phyloP scores from a whole-genome alignment of 2,797 vertebrate genomes.

The Cirrhinus molitorella region DNA sequence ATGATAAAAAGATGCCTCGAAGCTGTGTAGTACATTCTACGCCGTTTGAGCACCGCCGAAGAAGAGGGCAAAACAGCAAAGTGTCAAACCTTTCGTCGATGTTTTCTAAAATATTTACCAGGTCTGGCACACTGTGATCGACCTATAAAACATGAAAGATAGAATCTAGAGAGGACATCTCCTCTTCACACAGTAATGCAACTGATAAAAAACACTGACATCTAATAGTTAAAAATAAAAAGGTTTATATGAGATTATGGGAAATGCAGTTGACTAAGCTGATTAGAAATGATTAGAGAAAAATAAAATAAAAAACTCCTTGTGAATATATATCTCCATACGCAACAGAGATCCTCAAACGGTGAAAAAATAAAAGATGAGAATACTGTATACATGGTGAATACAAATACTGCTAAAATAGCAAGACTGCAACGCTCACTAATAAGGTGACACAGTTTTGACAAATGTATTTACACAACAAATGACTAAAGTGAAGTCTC shows the following conservation, averaged over 20 bases:
- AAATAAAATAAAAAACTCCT: neutral
- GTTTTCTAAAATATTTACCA: slow-evolving; percentile 11
- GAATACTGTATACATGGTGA: slow-evolving; percentile 1
- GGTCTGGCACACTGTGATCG: neutral
- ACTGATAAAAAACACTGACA: slow-evolving; percentile 4
- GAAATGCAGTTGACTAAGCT: slow-evolving; percentile 46
- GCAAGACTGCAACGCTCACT: slow-evolving; percentile 24
- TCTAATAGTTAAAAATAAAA: neutral
- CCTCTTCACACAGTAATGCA: slow-evolving; percentile 7
- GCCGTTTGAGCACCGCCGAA: neutral
- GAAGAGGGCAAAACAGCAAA: neutral
- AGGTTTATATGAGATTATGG: slow-evolving; percentile 39
- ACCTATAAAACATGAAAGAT: slow-evolving; percentile 1
- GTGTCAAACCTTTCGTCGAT: neutral
- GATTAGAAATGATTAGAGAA: neutral
- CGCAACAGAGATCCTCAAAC: neutral
- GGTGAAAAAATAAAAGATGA: neutral
- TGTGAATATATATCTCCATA: neutral
- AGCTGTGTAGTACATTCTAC: slow-evolving; percentile 18
- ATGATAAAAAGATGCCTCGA: slow-evolving; percentile 15
- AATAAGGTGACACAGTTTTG: slow-evolving; percentile 10
- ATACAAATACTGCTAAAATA: slow-evolving; percentile 33
- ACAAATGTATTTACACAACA: slow-evolving; percentile 1
- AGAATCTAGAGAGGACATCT: neutral
- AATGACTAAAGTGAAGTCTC: neutral